phyloP scores from a whole-genome alignment of 2,888 invertebrate species.

The Plagodis pulveraria region DNA sequence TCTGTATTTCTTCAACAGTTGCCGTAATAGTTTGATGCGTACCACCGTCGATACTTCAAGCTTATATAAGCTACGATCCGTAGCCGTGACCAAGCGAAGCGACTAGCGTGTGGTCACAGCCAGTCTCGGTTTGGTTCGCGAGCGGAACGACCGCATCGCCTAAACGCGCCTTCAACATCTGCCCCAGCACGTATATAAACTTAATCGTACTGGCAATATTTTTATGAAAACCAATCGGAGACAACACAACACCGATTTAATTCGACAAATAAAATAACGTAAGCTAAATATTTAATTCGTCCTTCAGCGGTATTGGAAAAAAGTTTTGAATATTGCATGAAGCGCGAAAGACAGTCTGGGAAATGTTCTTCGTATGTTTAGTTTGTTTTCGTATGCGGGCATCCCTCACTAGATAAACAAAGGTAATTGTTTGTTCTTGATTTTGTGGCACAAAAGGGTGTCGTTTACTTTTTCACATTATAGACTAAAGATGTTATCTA shows the following conservation, averaged over 20 bases:
- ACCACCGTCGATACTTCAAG: slow-evolving; percentile 32
- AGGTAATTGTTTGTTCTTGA: slow-evolving; percentile 4
- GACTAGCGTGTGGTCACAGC: slow-evolving; percentile 46
- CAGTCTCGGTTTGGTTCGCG: slow-evolving; percentile 68
- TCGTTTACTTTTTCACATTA: no score
- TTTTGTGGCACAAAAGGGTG: no score
- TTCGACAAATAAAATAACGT: slow-evolving; percentile 11
- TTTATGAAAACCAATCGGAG: slow-evolving; percentile 21
- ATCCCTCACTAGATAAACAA: slow-evolving; percentile 11
- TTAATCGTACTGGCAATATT: slow-evolving; percentile 11
- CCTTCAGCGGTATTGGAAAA: slow-evolving; percentile 32
- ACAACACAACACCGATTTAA: slow-evolving; percentile 18
- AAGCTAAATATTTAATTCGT: slow-evolving; percentile 17
- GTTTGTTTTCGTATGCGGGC: slow-evolving; percentile 32
- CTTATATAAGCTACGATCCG: slow-evolving; percentile 47
- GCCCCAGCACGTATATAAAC: slow-evolving; percentile 20
- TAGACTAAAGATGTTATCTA: no score
- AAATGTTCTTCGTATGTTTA: slow-evolving; percentile 38
- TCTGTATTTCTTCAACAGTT: slow-evolving; percentile 21
- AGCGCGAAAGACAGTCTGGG: slow-evolving; percentile 48
- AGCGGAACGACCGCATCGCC: slow-evolving; percentile 58
- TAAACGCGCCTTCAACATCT: slow-evolving; percentile 32
- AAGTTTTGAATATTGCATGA: slow-evolving; percentile 67
- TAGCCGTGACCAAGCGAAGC: slow-evolving; percentile 23
- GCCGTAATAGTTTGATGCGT: slow-evolving; percentile 30